Evolutionary conservation across 2,888 invertebrate species (phyloP), one percentile per base, ranked within the genome.

Genomic region (Tetragonula carbonaria): DNA sequence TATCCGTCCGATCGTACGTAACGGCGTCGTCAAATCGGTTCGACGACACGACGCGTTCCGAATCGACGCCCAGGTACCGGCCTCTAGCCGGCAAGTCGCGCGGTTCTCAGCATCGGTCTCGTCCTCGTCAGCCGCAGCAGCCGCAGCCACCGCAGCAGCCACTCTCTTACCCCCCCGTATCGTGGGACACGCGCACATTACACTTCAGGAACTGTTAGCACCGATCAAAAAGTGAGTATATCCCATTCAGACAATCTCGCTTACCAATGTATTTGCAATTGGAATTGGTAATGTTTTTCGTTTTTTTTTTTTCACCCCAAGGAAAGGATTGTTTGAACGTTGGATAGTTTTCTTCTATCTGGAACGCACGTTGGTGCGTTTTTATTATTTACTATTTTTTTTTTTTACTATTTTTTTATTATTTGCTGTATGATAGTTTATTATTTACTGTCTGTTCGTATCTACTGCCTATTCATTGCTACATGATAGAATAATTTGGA

Each of bases 191-290:
- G 91, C 91, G 93, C 92, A 92, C 93, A 90, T 92, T 92, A 92
- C 93, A 92, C 92, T 93, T 92, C 90, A 91, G 92, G 93, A 94
- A 94, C 91, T 94, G 94, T 94, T 94, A 94, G 94, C 94, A 94
- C 93, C 94, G 92, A 93, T 94, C 94, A 28, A 93, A 92, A 93
- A 94, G 94, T 94, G 92, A 91, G 90, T 82, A 51, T 28, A 1
- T 2, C 28, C 18, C 6, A 45, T 65, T 13, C 21, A 3, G n/a
- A n/a, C 3, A 11, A 33, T 28, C 33, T 33, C 33, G 57, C 5
- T 28, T 28, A 28, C 28, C 1, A 28, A 59, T 14, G n/a, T 59
- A 45, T 8, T 45, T 45, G 45, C 2, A 45, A 45, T 28, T 45
- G 45, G 45, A 8, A 45, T 45, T 45, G 8, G 38, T 8, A 38